phyloP scores from a whole-genome alignment of 2,113 vertebrate species.

The Oreotragus oreotragus region DNA sequence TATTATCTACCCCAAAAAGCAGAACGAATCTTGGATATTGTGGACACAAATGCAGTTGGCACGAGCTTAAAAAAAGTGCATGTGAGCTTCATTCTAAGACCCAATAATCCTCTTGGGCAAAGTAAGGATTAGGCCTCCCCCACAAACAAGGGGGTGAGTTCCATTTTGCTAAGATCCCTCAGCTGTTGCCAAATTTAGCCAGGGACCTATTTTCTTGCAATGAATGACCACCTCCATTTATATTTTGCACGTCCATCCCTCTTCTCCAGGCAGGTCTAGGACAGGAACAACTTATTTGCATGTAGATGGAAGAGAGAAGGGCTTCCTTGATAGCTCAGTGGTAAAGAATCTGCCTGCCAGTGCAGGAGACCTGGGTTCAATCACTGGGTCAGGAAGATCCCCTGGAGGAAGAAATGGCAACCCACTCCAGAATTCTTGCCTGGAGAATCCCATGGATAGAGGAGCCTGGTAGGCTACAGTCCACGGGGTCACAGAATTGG shows the following conservation, averaged over 20 bases:
- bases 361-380: background rate
- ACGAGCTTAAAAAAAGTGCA: conserved; percentile 71
- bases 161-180: conserved; percentile 76
- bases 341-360: background rate
- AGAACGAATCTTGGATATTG: conserved; percentile 63
- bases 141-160: conserved; percentile 74
- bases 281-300: conserved; percentile 5
- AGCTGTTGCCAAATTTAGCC: conserved; percentile 64
- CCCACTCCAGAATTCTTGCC: background rate
- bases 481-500: background rate
- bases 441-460: background rate
- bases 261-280: background rate
- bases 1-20: conserved; percentile 69
- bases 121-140: conserved; percentile 79
- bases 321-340: background rate
- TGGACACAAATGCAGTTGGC: conserved; percentile 74
- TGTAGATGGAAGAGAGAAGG: background rate
- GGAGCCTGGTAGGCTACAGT: background rate
- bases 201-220: conserved; percentile 43
- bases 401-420: background rate
- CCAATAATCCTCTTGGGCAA: conserved; percentile 80
- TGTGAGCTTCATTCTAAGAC: conserved; percentile 81
- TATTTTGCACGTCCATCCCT: background rate
- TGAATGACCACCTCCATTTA: conserved; percentile 62
- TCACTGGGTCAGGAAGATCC: background rate